Percentiles rank a stretch among this genome's conserved stretches.
phyloP scores from a whole-genome alignment of 2,113 vertebrate genomes.

The Thalassarche chlororhynchos region DNA sequence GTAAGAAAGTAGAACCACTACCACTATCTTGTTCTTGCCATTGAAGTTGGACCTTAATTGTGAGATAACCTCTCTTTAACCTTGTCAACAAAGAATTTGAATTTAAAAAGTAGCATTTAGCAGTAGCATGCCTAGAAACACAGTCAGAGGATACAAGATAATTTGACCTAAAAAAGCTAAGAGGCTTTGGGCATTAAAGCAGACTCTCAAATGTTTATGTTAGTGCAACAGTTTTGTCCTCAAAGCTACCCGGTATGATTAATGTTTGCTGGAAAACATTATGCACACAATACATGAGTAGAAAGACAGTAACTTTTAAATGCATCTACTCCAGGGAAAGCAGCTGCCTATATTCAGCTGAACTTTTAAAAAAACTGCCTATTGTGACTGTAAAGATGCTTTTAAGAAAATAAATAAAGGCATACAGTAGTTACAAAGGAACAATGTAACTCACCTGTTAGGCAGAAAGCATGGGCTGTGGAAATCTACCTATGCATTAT shows the following conservation, averaged over 20 bases:
- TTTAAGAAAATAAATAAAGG: neutral
- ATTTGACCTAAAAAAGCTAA: conserved; percentile 58
- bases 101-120: neutral
- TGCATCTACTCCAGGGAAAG: neutral
- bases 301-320: neutral
- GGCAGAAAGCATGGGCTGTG: neutral
- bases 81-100: neutral
- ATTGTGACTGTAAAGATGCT: neutral
- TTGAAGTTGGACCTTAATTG: neutral
- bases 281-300: neutral
- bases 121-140: neutral
- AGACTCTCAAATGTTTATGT: conserved; percentile 22
- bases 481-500: neutral
- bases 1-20: neutral
- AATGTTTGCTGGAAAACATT: neutral
- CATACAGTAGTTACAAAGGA: neutral
- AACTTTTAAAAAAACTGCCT: neutral
- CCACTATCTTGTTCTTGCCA: neutral
- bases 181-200: conserved; percentile 48
- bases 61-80: neutral
- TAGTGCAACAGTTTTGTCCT: neutral
- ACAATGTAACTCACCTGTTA: neutral
- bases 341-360: neutral
- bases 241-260: neutral
- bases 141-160: neutral